Conservation (phyloP, 2,797 vertebrate species). For the Allobates femoralis region DNA sequence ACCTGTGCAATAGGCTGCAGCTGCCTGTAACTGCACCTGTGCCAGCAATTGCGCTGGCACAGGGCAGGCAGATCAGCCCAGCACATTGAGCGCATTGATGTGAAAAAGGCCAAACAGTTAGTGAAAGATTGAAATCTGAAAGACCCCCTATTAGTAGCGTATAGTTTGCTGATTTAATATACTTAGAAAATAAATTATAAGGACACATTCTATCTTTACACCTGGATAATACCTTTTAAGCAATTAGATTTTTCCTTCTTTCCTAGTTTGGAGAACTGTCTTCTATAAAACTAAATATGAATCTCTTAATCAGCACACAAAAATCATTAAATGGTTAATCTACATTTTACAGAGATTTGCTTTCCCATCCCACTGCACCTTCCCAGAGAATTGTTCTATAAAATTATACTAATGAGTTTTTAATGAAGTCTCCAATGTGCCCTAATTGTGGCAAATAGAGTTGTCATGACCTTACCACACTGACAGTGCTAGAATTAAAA, state of each 20-base stretch:
- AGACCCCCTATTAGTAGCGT: too few relatives aligned
- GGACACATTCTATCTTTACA: too few relatives aligned
- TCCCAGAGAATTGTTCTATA: constrained; percentile 45
- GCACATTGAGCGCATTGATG: too few relatives aligned
- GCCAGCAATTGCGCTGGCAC: too few relatives aligned
- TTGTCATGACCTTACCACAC: constrained; percentile 55
- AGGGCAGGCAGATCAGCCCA: too few relatives aligned
- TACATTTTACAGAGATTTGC: background rate
- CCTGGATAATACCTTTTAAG: background rate
- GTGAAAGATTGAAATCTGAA: too few relatives aligned
- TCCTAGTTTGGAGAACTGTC: background rate
- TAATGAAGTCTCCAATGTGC: constrained; percentile 59
- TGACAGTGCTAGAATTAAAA: constrained; percentile 13
- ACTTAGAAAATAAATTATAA: too few relatives aligned
- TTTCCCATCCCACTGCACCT: constrained; percentile 28
- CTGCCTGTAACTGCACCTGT: too few relatives aligned
- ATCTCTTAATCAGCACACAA: constrained; percentile 6
- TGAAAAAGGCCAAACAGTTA: too few relatives aligned
- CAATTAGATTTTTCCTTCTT: background rate
- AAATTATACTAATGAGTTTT: constrained; percentile 61
- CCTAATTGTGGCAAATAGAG: constrained; percentile 56
- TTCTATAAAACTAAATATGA: background rate
- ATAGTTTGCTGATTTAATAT: too few relatives aligned
- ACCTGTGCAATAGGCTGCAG: too few relatives aligned
- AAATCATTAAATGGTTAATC: constrained; percentile 35